Conservation (phyloP, 2,113 vertebrate species). For the Crotalus viridis region DNA sequence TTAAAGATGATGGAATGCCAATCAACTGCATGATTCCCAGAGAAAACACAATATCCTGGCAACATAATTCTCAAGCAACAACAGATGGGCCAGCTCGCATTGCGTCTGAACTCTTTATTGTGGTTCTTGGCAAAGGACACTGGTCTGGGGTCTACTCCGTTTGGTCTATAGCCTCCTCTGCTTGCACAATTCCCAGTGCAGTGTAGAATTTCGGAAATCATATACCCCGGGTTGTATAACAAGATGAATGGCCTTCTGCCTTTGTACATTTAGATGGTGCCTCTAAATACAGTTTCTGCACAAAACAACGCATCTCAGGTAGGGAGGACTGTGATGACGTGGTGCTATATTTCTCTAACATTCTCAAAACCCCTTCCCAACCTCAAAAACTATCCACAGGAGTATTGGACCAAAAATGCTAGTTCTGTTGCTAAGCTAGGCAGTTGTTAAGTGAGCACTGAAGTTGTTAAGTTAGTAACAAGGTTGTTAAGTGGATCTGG, state of each 20-base stretch:
- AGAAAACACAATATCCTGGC: neutral
- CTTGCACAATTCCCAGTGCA: neutral
- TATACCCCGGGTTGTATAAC: neutral
- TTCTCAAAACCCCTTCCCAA: neutral
- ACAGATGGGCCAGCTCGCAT: neutral
- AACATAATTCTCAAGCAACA: neutral
- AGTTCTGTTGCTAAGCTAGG: neutral
- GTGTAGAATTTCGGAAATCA: neutral
- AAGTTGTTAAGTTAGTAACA: no score
- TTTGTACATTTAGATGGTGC: neutral
- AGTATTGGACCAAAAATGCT: neutral
- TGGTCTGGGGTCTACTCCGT: neutral
- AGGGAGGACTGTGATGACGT: neutral
- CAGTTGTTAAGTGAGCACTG: neutral
- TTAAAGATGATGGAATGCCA: constrained; percentile 64
- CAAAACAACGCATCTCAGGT: neutral
- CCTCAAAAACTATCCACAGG: neutral
- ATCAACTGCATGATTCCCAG: constrained; percentile 30
- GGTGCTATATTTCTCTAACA: neutral
- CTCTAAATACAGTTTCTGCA: neutral
- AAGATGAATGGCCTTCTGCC: neutral
- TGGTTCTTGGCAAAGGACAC: neutral
- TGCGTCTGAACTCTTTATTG: neutral
- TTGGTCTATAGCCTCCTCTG: neutral
- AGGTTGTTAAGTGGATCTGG: no score